These are phyloP conservation scores for Megalops cyprinoides DNA, from an alignment of 2,797 vertebrate genomes.

Conservation along the genomic window DNA sequence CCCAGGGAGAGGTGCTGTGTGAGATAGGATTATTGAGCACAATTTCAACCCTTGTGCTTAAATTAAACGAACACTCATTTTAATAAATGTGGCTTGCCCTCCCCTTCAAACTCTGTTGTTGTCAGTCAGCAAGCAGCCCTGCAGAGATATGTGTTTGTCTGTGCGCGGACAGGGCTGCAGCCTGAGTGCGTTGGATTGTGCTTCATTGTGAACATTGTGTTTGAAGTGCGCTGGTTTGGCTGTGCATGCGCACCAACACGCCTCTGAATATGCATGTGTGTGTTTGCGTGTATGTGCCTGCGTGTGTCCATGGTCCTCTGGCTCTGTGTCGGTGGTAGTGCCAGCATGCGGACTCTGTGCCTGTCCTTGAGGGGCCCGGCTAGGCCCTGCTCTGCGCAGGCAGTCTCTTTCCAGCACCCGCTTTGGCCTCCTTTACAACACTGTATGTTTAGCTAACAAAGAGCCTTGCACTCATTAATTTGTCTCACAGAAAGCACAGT, in stretches of 20 bases:
- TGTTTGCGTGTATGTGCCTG: neutral
- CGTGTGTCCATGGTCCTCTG: neutral
- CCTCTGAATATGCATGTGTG: neutral
- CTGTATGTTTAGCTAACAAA: neutral
- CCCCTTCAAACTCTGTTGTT: conserved; percentile 37
- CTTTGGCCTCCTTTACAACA: neutral
- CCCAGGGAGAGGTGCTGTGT: conserved; percentile 46
- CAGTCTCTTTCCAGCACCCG: neutral
- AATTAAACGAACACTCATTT: conserved; percentile 61
- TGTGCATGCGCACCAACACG: neutral
- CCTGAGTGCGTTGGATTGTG: neutral
- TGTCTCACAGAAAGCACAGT: neutral
- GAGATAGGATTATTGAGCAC: conserved; percentile 59
- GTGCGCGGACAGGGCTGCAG: neutral
- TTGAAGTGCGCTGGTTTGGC: neutral
- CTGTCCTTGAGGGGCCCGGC: neutral
- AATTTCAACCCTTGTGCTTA: conserved; percentile 54
- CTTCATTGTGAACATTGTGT: neutral
- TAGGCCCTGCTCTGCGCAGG: neutral
- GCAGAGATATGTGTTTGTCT: neutral
- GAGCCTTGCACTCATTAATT: neutral
- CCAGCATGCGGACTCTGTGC: too few relatives aligned
- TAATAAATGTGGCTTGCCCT: conserved; percentile 57
- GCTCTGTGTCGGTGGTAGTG: too few relatives aligned
- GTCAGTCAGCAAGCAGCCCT: conserved; percentile 19